A percentile compares a stretch with the other conserved stretches of the same genome.
Evolutionary conservation across 2,113 vertebrate species (phyloP).

Genomic region (Callorhinus ursinus): DNA sequence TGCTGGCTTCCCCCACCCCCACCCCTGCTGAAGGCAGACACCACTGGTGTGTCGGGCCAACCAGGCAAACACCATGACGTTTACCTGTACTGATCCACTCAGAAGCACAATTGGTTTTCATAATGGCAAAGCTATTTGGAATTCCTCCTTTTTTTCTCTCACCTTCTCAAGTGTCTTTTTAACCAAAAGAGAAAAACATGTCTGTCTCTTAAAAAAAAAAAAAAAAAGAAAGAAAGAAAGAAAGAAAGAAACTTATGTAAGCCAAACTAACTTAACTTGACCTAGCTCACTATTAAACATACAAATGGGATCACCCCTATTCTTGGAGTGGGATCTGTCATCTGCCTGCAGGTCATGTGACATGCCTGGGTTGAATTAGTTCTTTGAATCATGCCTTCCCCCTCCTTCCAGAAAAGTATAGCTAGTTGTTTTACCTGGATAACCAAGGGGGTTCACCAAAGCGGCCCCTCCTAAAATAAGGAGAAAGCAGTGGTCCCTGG

Average conservation of each 20-base stretch:
- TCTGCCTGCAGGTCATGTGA: no score
- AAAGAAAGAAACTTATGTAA: neutral
- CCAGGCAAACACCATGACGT: neutral
- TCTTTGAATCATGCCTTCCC: neutral
- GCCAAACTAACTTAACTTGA: neutral
- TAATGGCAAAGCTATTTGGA: neutral
- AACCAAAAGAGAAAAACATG: neutral
- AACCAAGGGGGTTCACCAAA: neutral
- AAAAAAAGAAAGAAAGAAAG: neutral
- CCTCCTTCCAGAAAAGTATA: neutral
- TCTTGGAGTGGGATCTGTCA: neutral
- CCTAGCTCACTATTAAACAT: neutral
- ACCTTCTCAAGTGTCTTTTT: neutral
- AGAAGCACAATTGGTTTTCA: neutral
- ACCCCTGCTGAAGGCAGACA: neutral
- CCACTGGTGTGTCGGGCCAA: neutral
- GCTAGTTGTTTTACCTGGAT: neutral
- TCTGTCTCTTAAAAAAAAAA: neutral
- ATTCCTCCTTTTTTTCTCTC: conserved; percentile 12
- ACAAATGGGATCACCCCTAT: neutral
- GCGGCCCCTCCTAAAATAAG: neutral
- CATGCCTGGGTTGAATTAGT: neutral
- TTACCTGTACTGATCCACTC: neutral
- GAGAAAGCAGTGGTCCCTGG: neutral
- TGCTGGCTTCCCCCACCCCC: neutral